Conservation (phyloP, 2,113 vertebrate genomes). For the Colius striatus region DNA sequence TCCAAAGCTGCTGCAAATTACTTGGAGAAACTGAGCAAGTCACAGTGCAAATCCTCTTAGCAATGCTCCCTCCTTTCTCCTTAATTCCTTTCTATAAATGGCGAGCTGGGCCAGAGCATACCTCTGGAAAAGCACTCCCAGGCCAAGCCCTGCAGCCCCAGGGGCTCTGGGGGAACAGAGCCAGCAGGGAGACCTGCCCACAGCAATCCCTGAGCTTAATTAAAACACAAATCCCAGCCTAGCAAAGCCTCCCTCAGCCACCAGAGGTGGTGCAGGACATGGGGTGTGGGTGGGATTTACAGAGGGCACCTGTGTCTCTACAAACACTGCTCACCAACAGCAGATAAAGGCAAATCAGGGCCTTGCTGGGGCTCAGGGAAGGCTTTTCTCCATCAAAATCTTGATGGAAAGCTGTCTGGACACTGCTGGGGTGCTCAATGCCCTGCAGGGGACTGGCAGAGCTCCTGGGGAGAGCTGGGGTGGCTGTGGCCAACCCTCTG, state of each 20-base stretch:
- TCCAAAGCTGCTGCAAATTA: slow-evolving; percentile 30
- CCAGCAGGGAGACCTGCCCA: not conserved
- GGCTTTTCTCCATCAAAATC: not conserved
- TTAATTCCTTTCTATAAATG: slow-evolving; percentile 66
- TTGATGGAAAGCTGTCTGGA: not conserved
- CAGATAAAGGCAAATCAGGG: not conserved
- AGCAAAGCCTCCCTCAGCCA: not conserved
- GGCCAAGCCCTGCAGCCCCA: not conserved
- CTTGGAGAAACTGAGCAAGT: slow-evolving; percentile 57
- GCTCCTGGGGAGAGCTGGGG: not conserved
- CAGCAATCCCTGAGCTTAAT: not conserved
- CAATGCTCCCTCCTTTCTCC: slow-evolving; percentile 44
- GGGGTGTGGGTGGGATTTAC: fast-evolving
- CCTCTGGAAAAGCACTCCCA: not conserved
- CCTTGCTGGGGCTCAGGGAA: fast-evolving
- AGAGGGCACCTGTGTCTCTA: not conserved
- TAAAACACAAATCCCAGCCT: not conserved
- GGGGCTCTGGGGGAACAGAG: not conserved
- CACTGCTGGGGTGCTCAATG: not conserved
- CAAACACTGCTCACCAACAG: not conserved
- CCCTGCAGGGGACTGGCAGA: fast-evolving
- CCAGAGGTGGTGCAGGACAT: not conserved
- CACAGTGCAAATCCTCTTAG: slow-evolving; percentile 45
- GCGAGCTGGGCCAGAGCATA: not conserved
- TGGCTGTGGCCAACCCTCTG: fast-evolving